These are phyloP conservation scores for Thripadectes ignobilis DNA, from an alignment of 2,797 vertebrate species.

Conservation along the genomic window DNA sequence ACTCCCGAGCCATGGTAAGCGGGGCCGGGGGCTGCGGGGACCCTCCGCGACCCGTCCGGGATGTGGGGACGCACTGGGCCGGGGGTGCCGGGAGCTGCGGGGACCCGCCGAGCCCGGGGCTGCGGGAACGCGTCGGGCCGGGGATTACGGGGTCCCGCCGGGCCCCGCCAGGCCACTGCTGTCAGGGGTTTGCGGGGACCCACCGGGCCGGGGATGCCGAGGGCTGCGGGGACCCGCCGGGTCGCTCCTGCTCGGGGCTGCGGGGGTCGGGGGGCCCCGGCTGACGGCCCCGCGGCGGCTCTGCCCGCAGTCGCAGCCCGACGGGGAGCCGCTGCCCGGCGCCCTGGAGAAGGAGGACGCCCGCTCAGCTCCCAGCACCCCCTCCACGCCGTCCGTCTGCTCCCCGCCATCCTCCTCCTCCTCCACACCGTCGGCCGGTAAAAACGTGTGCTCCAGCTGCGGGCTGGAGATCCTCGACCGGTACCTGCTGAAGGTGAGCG, in stretches of 20 bases:
- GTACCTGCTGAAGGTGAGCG: constrained; percentile 54
- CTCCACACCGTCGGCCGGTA: constrained; percentile 87
- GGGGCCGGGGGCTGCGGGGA: background rate
- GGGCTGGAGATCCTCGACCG: constrained; percentile 83
- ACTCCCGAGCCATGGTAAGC: constrained; percentile 90
- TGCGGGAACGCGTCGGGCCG: background rate
- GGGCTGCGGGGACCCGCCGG: background rate
- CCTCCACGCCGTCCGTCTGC: constrained; percentile 92
- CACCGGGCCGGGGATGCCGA: background rate
- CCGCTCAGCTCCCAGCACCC: constrained; percentile 84
- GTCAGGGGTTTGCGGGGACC: background rate
- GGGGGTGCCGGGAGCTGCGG: background rate
- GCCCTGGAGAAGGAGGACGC: constrained; percentile 84
- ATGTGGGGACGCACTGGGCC: background rate
- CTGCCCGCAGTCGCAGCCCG: constrained; percentile 87
- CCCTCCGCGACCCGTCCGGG: background rate
- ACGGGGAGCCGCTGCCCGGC: constrained; percentile 86
- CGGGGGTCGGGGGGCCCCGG: background rate
- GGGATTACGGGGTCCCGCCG: background rate
- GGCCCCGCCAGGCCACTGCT: background rate
- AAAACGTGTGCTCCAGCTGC: constrained; percentile 95
- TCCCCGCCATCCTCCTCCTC: constrained; percentile 89
- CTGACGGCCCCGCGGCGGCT: background rate
- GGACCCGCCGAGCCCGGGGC: background rate
- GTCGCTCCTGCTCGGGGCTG: background rate